A percentile compares a stretch with the other conserved stretches of the same genome.
These are phyloP conservation scores for Littorina saxatilis DNA, from an alignment of 1,140 invertebrate genomes.

Conservation along the genomic window DNA sequence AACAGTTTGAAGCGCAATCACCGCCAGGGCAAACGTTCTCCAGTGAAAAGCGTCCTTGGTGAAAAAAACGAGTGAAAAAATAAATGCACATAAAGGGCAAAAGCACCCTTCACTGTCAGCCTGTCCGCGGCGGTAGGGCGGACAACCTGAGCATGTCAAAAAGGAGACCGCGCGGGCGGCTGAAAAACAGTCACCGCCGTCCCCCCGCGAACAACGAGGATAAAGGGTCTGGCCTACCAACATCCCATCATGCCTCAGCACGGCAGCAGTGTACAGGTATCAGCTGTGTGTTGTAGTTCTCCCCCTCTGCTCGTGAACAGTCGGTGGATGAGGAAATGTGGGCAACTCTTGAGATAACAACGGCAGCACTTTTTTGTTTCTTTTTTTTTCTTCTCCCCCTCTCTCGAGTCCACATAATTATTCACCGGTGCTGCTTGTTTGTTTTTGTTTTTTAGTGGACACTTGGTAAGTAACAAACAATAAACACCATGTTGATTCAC, in stretches of 20 bases:
- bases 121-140: conserved; percentile 44
- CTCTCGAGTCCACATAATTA: too few species aligned
- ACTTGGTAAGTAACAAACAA: not conserved
- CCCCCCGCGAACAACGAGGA: conserved; percentile 24
- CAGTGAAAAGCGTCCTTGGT: not conserved
- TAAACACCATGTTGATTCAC: not conserved
- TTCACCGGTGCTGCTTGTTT: too few species aligned
- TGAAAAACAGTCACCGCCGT: conserved; percentile 16
- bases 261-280: conserved; percentile 10
- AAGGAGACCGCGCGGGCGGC: conserved; percentile 1
- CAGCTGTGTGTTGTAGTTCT: conserved; percentile 21
- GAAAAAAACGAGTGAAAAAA: conserved; percentile 29
- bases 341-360: conserved; percentile 6
- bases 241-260: conserved; percentile 17
- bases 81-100: conserved; percentile 50
- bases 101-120: conserved; percentile 37
- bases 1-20: too few species aligned
- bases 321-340: not conserved
- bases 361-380: not conserved
- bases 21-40: not conserved
- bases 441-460: too few species aligned
- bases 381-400: too few species aligned
- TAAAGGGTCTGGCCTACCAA: conserved; percentile 22
- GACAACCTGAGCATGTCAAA: conserved; percentile 43
- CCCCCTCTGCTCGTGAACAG: not conserved